Percentiles rank a stretch among this genome's conserved stretches.
These are phyloP conservation scores for Aleiodes sp. DNA, from an alignment of 1,140 invertebrate species.

Conservation along the genomic window DNA sequence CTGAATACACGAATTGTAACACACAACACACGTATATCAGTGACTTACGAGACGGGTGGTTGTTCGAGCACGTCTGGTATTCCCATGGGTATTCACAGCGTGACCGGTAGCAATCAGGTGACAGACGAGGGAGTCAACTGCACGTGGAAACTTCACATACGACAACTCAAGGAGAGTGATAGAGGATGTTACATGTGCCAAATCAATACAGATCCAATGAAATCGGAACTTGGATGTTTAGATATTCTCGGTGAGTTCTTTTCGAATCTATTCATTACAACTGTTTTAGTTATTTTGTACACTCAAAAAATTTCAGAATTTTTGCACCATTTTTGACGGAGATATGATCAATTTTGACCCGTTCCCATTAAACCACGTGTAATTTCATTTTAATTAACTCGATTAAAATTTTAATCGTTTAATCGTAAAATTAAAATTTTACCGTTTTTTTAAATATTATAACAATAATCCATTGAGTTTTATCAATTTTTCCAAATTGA, in stretches of 20 bases:
- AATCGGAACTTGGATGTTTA: conserved; percentile 74
- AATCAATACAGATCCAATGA: conserved; percentile 78
- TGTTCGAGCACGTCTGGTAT: conserved; percentile 76
- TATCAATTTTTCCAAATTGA: no score
- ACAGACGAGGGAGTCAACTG: conserved; percentile 71
- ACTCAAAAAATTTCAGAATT: not conserved
- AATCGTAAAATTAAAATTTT: no score
- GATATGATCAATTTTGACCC: no score
- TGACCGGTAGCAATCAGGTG: conserved; percentile 71
- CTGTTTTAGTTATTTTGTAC: no score
- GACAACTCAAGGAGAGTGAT: conserved; percentile 71
- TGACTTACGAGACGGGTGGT: conserved; percentile 83
- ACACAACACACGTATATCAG: conserved; percentile 83
- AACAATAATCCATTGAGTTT: no score
- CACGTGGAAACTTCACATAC: conserved; percentile 74
- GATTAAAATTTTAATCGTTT: no score
- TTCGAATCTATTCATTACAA: not conserved
- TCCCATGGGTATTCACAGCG: conserved; percentile 62
- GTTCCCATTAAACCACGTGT: no score
- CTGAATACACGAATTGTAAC: conserved; percentile 88
- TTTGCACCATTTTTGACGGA: no score
- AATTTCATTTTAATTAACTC: no score
- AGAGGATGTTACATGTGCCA: conserved; percentile 75
- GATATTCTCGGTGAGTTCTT: conserved; percentile 75
- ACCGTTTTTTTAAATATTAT: no score